phyloP scores from a whole-genome alignment of 2,113 vertebrate species.

The Acrocephalus arundinaceus region DNA sequence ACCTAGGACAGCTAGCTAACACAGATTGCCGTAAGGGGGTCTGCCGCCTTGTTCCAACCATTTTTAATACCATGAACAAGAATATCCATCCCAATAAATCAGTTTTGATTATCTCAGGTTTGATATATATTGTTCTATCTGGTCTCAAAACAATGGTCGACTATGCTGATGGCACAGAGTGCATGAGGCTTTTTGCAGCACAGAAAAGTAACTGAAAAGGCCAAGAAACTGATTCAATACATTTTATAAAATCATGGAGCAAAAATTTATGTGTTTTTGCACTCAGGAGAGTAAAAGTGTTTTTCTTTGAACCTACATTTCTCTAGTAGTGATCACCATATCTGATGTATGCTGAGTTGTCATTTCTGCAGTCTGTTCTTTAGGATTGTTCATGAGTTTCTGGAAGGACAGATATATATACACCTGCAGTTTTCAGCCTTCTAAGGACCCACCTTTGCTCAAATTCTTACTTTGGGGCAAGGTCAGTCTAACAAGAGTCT shows the following conservation, averaged over 20 bases:
- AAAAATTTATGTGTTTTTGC: accelerated
- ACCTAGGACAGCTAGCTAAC: too few species aligned
- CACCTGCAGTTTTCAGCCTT: not conserved
- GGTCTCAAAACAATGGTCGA: accelerated
- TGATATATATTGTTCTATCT: accelerated
- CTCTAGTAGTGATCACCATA: accelerated
- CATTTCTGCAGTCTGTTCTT: not conserved
- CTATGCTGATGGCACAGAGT: accelerated
- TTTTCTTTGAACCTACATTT: not conserved
- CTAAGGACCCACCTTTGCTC: accelerated
- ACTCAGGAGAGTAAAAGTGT: accelerated
- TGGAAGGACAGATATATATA: accelerated
- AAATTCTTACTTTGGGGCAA: accelerated
- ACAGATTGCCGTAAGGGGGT: accelerated
- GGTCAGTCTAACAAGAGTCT: not conserved
- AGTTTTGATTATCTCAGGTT: not conserved
- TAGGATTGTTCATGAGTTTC: not conserved
- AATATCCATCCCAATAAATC: not conserved
- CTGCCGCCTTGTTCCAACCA: accelerated
- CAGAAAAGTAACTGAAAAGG: too few species aligned
- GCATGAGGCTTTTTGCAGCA: not conserved
- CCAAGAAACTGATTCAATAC: not conserved
- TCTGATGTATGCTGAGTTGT: not conserved
- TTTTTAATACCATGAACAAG: accelerated
- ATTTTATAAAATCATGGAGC: not conserved